Percentiles rank a stretch among this genome's conserved stretches.
phyloP scores from a whole-genome alignment of 1,140 invertebrate genomes.

The Drosophila lini region DNA sequence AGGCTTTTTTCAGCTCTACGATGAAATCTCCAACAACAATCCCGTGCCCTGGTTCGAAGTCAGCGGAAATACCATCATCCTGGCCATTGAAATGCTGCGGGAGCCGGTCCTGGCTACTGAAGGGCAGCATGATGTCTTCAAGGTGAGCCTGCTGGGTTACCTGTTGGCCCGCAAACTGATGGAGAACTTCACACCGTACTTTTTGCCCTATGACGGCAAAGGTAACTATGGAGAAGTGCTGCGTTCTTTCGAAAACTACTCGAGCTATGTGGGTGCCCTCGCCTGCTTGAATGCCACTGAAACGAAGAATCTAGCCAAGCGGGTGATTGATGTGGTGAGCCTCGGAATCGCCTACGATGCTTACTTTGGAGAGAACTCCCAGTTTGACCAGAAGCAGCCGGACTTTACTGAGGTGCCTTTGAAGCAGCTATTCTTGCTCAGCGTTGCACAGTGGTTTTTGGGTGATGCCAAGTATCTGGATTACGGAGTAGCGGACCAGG shows the following conservation, averaged over 20 bases:
- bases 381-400: neutral
- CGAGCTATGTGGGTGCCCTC: neutral
- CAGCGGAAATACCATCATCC: neutral
- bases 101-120: neutral
- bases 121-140: slow-evolving; percentile 6
- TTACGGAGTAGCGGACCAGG: neutral
- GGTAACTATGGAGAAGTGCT: slow-evolving; percentile 1
- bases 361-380: neutral
- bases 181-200: neutral
- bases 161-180: neutral
- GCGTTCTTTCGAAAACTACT: neutral
- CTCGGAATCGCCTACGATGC: neutral
- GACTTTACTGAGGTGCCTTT: neutral
- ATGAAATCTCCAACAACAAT: neutral
- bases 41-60: neutral
- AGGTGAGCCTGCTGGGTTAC: slow-evolving; percentile 2
- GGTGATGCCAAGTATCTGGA: slow-evolving; percentile 3
- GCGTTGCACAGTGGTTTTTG: neutral
- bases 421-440: neutral
- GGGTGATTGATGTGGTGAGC: slow-evolving; percentile 2
- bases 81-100: neutral
- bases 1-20: neutral
- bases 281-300: slow-evolving; percentile 2
- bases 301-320: slow-evolving; percentile 1
- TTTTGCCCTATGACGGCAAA: neutral